These are phyloP conservation scores for Pristionchus exspectatus DNA, from an alignment of 2,888 invertebrate genomes.

Conservation along the genomic window DNA sequence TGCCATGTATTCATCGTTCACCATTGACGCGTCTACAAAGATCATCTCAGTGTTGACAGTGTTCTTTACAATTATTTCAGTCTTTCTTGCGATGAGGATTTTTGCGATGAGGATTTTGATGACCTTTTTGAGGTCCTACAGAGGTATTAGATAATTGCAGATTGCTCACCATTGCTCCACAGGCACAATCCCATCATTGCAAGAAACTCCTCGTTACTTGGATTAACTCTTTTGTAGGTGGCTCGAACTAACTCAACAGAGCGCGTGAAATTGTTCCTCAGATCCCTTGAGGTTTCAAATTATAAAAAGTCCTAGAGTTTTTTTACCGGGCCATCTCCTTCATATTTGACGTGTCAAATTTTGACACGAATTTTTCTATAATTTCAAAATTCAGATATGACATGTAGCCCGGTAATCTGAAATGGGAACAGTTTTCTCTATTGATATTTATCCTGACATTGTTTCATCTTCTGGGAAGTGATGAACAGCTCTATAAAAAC, in stretches of 20 bases:
- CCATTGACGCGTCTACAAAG: neutral
- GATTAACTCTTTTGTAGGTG: neutral
- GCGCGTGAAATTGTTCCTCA: neutral
- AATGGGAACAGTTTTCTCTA: neutral
- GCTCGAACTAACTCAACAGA: neutral
- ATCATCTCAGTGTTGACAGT: neutral
- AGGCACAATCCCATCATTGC: slow-evolving; percentile 19
- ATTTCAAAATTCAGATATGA: neutral
- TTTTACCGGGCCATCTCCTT: neutral
- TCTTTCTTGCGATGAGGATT: neutral
- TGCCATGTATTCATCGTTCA: neutral
- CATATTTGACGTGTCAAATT: neutral
- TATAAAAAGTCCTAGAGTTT: neutral
- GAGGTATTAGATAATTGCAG: no score
- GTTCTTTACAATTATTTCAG: no score
- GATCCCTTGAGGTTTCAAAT: neutral
- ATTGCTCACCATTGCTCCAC: neutral
- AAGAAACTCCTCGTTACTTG: neutral
- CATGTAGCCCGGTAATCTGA: slow-evolving; percentile 4
- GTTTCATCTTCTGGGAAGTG: slow-evolving; percentile 18
- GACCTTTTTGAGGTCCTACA: neutral
- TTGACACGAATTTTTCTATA: neutral
- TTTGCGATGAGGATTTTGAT: no score
- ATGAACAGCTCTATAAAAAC: slow-evolving; percentile 10
- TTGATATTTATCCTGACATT: neutral